Conservation (phyloP, 2,113 vertebrate genomes). For the Diadophis punctatus region DNA sequence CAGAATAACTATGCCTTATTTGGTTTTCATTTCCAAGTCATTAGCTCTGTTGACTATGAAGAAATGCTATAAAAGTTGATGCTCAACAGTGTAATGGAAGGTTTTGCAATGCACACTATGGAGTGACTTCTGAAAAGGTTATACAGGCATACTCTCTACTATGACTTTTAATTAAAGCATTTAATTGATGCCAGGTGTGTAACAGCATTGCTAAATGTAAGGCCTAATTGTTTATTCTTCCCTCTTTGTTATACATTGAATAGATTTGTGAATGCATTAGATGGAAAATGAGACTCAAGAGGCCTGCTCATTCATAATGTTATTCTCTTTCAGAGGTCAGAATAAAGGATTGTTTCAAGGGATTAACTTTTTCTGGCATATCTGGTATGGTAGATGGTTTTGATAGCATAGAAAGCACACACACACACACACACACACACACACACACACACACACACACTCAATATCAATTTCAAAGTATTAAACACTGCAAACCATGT, state of each 20-base stretch:
- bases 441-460: too few species aligned
- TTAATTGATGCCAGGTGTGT: constrained; percentile 66
- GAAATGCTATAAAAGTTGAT: not conserved
- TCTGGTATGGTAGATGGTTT: constrained; percentile 23
- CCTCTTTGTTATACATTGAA: constrained; percentile 64
- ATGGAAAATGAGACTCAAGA: constrained; percentile 63
- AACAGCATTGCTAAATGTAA: constrained; percentile 59
- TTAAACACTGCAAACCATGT: not conserved
- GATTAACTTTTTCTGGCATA: constrained; percentile 45
- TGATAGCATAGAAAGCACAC: constrained; percentile 8
- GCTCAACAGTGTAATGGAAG: constrained; percentile 40
- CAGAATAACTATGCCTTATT: constrained; percentile 11
- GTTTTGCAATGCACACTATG: constrained; percentile 32
- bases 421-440: not conserved
- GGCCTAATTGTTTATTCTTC: constrained; percentile 68
- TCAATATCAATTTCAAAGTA: not conserved
- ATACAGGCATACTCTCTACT: constrained; percentile 48
- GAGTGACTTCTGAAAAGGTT: constrained; percentile 45
- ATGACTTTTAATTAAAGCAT: constrained; percentile 64
- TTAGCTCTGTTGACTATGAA: constrained; percentile 12
- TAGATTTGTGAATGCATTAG: constrained; percentile 58
- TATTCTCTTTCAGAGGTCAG: constrained; percentile 51
- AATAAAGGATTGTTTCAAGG: constrained; percentile 53
- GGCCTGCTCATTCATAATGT: constrained; percentile 31
- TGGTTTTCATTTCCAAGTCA: constrained; percentile 17